These are phyloP conservation scores for Phainopepla nitens DNA, from an alignment of 2,113 vertebrate species.

Conservation along the genomic window DNA sequence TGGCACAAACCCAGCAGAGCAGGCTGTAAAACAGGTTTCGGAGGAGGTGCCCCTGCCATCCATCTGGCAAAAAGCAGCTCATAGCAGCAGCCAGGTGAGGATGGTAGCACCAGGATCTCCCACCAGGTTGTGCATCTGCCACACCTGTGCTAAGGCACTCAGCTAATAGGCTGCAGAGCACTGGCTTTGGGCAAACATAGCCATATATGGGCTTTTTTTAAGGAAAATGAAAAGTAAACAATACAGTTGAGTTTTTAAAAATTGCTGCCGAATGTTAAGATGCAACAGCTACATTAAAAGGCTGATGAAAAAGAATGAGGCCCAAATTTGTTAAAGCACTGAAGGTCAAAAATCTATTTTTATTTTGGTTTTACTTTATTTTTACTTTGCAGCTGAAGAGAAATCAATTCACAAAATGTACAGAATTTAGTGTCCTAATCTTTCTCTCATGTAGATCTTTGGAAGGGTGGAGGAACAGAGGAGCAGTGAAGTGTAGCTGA, in stretches of 20 bases:
- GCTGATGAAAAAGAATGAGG: neutral
- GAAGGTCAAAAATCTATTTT: neutral
- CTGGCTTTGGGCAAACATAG: neutral
- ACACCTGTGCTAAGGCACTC: neutral
- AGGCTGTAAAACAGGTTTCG: neutral
- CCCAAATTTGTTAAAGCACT: neutral
- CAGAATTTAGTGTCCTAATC: neutral
- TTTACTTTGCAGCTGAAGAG: neutral
- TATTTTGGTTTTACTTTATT: neutral
- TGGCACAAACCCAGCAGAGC: neutral
- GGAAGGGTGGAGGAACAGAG: neutral
- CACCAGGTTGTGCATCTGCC: neutral
- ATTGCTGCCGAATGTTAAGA: neutral
- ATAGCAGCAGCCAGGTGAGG: neutral
- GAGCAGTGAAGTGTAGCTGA: neutral
- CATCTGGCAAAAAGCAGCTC: neutral
- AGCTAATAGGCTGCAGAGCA: neutral
- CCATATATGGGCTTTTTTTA: fast-evolving
- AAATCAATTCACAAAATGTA: neutral
- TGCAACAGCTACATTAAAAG: neutral
- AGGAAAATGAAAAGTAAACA: neutral
- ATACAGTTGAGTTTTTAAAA: neutral
- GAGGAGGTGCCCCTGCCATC: neutral
- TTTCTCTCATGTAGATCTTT: neutral
- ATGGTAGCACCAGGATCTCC: neutral